Base-by-base conservation (phyloP, 2,888 invertebrate species). In the Leptinotarsa juncta region DNA sequence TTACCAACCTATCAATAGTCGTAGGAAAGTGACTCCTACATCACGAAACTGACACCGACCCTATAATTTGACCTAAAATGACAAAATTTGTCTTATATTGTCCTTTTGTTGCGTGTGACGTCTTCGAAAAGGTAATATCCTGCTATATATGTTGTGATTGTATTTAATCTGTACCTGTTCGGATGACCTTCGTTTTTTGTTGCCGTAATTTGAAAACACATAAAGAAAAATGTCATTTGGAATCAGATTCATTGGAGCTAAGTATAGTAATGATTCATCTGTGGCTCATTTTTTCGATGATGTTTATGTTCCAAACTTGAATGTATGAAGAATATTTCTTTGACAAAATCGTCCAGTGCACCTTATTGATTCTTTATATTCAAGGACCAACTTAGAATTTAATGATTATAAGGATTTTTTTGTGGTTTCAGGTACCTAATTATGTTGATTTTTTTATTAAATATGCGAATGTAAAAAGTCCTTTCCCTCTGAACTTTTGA, bases 91-190 rank as follows among this genome's bases (percentile, higher is more conserved):
- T 55, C 65, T 71, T 50, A 66, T 72, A 75, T 78, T 57, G 74
- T 71, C 49, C 50, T 67, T 75, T 53, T 48, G 69, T 78, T 78
- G 78, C 78, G 77, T 78, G 78, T 72, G 73, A 77, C 62, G 75
- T 73, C 71, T 75, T 73, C 60, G 60, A 73, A 76, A 73, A 65
- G 77, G 71, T 74, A 71, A 79, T 79, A 76, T 77, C 78, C 78
- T 75, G 77, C 57, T 69, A 53, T 72, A 66, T 72, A 66, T 74
- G 70, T 71, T 65, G 71, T 60, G 57, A 50, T 73, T 49, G 42
- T 57, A 23, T 71, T 65, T 20, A 48, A 71, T 26, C n/a, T 57
- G 48, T 62, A 49, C 68, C 32, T 55, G 49, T 70, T 42, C 71
- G 69, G 74, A 72, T 75, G 75, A 75, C 65, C 62, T 65, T 71